Evolutionary conservation across 2,113 vertebrate species (phyloP).

Genomic region (Poeciliopsis prolifica): DNA sequence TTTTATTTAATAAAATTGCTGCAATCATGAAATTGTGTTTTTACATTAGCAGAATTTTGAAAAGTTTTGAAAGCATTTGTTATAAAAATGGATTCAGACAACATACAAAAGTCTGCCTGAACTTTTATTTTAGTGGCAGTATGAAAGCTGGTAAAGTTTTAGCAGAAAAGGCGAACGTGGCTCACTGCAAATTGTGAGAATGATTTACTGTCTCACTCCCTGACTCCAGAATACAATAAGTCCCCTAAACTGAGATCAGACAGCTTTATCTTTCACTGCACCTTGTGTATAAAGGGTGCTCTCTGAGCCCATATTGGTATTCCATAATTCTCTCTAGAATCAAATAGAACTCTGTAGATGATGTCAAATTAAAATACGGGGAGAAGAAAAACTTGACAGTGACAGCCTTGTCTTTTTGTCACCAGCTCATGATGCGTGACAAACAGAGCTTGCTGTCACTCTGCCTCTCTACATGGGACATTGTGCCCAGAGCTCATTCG

Average conservation of each 20-base stretch:
- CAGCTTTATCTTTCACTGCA: background rate
- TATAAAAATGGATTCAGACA: too few relatives aligned
- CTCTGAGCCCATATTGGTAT: background rate
- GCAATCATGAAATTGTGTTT: too few relatives aligned
- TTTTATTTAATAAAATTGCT: too few relatives aligned
- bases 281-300: background rate
- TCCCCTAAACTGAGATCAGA: background rate
- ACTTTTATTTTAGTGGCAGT: too few relatives aligned
- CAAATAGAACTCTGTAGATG: background rate
- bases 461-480: constrained; percentile 10
- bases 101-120: too few relatives aligned
- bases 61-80: too few relatives aligned
- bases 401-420: constrained; percentile 12
- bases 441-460: constrained; percentile 19
- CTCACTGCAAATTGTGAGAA: background rate
- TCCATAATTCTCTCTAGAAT: background rate
- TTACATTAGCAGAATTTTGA: too few relatives aligned
- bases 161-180: background rate
- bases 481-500: constrained; percentile 15
- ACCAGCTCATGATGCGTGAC: background rate
- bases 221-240: too few relatives aligned
- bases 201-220: background rate
- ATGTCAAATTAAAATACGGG: constrained; percentile 1
- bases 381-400: background rate
- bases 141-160: too few relatives aligned